Evolutionary conservation across 1,140 invertebrate species (phyloP), one percentile per base, ranked within the genome.

Genomic region (Cotesia vestalis): DNA sequence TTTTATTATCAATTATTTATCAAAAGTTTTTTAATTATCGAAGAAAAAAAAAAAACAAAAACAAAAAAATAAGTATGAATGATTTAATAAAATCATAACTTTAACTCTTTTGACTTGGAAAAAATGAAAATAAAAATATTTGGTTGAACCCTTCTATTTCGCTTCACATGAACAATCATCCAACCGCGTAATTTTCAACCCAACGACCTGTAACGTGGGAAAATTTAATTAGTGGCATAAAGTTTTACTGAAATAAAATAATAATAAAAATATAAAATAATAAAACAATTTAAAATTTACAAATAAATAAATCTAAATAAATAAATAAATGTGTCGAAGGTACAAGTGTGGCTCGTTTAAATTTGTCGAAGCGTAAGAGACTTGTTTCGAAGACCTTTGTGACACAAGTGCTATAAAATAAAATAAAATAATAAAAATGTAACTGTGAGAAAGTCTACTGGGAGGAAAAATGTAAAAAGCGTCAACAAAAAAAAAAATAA

Each of bases 161-260:
- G 59, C 27, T 61, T 61, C 27, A 61, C 59, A 61, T 61, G 59
- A 61, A 27, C 59, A 34, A 34, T 27, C 59, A 34, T 61, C 27
- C 27, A 11, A 34, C 59, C 17, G 17, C 27, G 17, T 12, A 63
- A 38, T 11, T 38, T 63, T 35, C 61, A n/a, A 63, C 35, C n/a
- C 61, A 40, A n/a, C 38, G 46, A 52, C 11, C 36, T 51, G 63
- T 66, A 27, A 36, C 38, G 63, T 46, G 63, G 36, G 46, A 66
- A 66, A 66, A 66, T 52, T 66, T 66, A 66, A 66, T 66, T 66
- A 66, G 63, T 66, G 63, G 46, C 14, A 46, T 51, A 66, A 52
- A 20, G 27, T 14, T 6, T 11, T 17, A 51, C 5, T 27, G 11
- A 14, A 38, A 46, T 17, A 52, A 52, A 66, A 12, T 8, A 66